A percentile compares a stretch with the other conserved stretches of the same genome.
Conservation (phyloP, 1,140 invertebrate species). For the Cydia pomonella region DNA sequence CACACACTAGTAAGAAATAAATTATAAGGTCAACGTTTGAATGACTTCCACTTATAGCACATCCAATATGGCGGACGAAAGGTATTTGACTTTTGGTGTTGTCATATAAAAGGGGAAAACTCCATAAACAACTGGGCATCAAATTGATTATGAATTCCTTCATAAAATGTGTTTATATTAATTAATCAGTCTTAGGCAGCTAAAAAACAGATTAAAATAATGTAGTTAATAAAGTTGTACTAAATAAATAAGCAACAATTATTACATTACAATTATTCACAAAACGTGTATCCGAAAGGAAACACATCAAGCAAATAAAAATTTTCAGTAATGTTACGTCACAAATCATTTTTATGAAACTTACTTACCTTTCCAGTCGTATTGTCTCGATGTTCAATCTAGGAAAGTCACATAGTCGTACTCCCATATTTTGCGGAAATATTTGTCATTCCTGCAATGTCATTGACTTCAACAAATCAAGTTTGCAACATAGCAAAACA, state of each 20-base stretch:
- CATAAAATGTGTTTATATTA: neutral
- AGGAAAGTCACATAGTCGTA: neutral
- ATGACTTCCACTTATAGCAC: conserved; percentile 70
- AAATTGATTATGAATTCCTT: neutral
- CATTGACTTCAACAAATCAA: conserved; percentile 41
- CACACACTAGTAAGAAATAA: conserved; percentile 56
- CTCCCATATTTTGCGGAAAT: conserved; percentile 5
- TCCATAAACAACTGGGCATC: neutral
- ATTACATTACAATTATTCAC: neutral
- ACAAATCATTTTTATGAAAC: conserved; percentile 3
- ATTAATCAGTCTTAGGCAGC: neutral
- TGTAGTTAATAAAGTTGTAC: too few relatives aligned
- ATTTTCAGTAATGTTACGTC: neutral
- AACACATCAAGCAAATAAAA: neutral
- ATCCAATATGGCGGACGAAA: conserved; percentile 76
- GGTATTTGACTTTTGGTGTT: conserved; percentile 66
- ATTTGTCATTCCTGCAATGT: conserved; percentile 38
- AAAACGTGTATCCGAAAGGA: conserved; percentile 7
- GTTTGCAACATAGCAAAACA: conserved; percentile 43
- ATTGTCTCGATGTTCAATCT: neutral
- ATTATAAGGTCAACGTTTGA: conserved; percentile 72
- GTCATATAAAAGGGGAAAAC: conserved; percentile 40
- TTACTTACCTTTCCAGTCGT: neutral
- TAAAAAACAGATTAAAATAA: neutral
- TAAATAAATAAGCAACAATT: too few relatives aligned